These are phyloP conservation scores for Pantelozetes paolii DNA, from an alignment of 2,888 invertebrate species.

Conservation along the genomic window DNA sequence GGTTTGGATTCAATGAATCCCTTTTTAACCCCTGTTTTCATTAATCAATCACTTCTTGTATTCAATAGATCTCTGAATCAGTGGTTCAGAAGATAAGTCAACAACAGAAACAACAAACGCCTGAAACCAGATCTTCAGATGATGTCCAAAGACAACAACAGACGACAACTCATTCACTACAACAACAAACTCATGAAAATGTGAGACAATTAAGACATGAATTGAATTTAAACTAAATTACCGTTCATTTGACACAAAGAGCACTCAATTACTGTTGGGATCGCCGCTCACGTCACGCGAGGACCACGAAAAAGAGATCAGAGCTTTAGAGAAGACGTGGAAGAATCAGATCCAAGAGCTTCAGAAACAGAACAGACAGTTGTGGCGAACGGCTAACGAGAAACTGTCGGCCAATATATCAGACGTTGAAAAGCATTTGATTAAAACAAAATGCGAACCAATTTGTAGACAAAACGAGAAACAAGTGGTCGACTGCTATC, in stretches of 20 bases:
- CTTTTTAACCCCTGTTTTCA: background rate
- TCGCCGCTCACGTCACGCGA: conserved; percentile 41
- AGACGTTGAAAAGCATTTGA: conserved; percentile 44
- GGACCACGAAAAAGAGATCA: conserved; percentile 44
- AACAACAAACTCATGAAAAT: conserved; percentile 20
- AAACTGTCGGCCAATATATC: conserved; percentile 42
- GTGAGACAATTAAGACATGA: background rate
- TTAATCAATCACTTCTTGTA: conserved; percentile 9
- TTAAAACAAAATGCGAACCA: conserved; percentile 44
- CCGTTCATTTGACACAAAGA: background rate
- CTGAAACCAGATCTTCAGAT: background rate
- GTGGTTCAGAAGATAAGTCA: conserved; percentile 43
- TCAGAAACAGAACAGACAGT: conserved; percentile 44
- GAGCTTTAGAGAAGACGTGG: conserved; percentile 44
- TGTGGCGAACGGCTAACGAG: conserved; percentile 43
- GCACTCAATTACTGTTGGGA: background rate
- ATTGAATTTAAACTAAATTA: background rate
- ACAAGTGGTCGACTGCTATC: conserved; percentile 44
- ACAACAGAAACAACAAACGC: conserved; percentile 20
- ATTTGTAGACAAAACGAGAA: conserved; percentile 45
- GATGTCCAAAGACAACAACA: background rate
- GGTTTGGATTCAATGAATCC: conserved; percentile 8
- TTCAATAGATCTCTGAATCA: conserved; percentile 45
- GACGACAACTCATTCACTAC: background rate
- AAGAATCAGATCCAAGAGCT: conserved; percentile 42